Conservation (phyloP, 2,888 invertebrate species). For the Synergus itoensis region DNA sequence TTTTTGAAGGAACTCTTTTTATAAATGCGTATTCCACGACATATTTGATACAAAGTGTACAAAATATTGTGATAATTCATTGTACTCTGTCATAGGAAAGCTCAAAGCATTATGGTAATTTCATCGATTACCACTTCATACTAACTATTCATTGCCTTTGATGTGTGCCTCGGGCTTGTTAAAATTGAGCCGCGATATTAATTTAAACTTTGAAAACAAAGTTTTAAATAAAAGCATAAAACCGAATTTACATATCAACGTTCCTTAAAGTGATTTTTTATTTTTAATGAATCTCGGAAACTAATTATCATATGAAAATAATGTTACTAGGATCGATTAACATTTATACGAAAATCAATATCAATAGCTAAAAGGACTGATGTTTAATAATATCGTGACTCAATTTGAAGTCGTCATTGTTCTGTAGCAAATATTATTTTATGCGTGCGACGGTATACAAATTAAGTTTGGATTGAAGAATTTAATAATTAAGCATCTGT, state of each 20-base stretch:
- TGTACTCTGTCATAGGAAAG: slow-evolving; percentile 7
- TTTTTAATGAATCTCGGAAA: neutral
- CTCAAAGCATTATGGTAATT: slow-evolving; percentile 11
- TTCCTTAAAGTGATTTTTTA: neutral
- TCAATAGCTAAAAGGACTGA: neutral
- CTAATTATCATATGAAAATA: neutral
- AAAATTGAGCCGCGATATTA: slow-evolving; percentile 32
- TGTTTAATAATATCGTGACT: slow-evolving; percentile 21
- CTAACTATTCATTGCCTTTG: slow-evolving; percentile 27
- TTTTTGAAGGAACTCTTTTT: neutral
- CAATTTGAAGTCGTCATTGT: slow-evolving; percentile 18
- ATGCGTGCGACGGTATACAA: neutral
- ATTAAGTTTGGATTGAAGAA: neutral
- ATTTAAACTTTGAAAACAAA: neutral
- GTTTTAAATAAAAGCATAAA: neutral
- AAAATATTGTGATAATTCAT: slow-evolving; percentile 37
- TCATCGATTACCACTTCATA: slow-evolving; percentile 6
- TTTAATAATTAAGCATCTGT: slow-evolving; percentile 14
- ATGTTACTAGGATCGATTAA: neutral
- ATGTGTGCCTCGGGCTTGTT: slow-evolving; percentile 34
- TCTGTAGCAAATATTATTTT: slow-evolving; percentile 22
- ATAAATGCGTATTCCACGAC: neutral
- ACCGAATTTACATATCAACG: slow-evolving; percentile 12
- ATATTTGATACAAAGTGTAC: slow-evolving; percentile 6
- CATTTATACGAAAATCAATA: neutral